Conservation (phyloP, 2,113 vertebrate genomes). For the Hippocampus comes region DNA sequence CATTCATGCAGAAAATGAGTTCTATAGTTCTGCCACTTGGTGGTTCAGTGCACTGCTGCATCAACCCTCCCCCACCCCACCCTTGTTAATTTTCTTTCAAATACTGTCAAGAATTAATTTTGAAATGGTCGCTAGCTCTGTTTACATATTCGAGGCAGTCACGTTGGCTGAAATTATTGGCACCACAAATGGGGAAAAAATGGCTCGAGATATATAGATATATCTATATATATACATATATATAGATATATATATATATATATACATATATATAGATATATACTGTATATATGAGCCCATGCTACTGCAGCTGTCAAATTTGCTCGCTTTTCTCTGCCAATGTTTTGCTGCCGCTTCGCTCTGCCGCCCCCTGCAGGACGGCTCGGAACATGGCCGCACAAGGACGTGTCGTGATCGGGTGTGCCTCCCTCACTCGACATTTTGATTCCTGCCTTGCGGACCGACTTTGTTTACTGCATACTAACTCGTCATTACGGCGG, state of each 20-base stretch:
- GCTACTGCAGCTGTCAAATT: background rate
- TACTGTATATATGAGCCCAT: too few species aligned
- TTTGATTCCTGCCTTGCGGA: background rate
- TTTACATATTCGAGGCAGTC: background rate
- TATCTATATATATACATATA: too few species aligned
- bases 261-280: too few species aligned
- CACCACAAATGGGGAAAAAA: background rate
- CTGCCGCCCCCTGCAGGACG: slow-evolving; percentile 23
- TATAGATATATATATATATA: too few species aligned
- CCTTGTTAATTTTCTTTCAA: background rate
- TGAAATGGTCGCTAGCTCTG: background rate
- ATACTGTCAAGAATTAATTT: background rate
- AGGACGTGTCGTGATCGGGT: background rate
- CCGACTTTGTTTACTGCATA: background rate
- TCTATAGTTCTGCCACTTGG: background rate
- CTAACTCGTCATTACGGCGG: background rate
- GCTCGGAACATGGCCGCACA: background rate
- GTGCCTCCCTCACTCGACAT: background rate
- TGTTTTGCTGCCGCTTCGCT: background rate
- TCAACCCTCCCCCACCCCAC: too few species aligned
- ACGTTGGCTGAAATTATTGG: background rate
- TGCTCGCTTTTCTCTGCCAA: background rate
- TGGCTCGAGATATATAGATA: background rate
- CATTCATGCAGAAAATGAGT: background rate
- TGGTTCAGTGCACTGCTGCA: background rate